phyloP scores from a whole-genome alignment of 2,113 vertebrate species.

The Eubucco bourcierii region DNA sequence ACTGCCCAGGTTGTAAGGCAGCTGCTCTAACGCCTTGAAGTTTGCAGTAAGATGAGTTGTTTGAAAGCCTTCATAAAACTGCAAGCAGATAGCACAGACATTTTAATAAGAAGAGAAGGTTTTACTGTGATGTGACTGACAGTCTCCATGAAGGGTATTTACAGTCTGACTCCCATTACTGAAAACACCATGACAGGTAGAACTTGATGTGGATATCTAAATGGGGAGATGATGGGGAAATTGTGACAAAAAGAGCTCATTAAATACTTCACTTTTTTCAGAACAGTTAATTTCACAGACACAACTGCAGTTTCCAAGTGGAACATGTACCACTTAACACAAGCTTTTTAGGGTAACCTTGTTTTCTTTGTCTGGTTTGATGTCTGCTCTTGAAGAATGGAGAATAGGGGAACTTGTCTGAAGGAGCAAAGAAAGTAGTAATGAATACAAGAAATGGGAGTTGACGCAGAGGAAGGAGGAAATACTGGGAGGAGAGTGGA shows the following conservation, averaged over 20 bases:
- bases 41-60: constrained; percentile 1
- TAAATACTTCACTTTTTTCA: constrained; percentile 24
- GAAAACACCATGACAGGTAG: constrained; percentile 68
- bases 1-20: background rate
- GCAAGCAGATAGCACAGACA: constrained; percentile 62
- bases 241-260: constrained; percentile 53
- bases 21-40: background rate
- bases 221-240: constrained; percentile 30
- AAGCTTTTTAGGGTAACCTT: background rate
- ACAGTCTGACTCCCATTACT: constrained; percentile 50
- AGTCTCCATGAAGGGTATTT: constrained; percentile 63
- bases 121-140: constrained; percentile 72
- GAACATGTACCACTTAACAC: background rate
- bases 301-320: background rate
- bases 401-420: background rate
- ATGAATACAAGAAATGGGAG: background rate
- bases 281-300: constrained; percentile 38
- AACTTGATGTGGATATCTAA: constrained; percentile 56
- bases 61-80: constrained; percentile 63
- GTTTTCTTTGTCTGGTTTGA: constrained; percentile 20
- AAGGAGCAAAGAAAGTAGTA: background rate
- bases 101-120: constrained; percentile 45
- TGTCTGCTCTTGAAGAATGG: background rate
- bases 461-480: background rate
- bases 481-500: background rate